Conservation (phyloP, 2,888 invertebrate species). For the Drosophila antonietae region DNA sequence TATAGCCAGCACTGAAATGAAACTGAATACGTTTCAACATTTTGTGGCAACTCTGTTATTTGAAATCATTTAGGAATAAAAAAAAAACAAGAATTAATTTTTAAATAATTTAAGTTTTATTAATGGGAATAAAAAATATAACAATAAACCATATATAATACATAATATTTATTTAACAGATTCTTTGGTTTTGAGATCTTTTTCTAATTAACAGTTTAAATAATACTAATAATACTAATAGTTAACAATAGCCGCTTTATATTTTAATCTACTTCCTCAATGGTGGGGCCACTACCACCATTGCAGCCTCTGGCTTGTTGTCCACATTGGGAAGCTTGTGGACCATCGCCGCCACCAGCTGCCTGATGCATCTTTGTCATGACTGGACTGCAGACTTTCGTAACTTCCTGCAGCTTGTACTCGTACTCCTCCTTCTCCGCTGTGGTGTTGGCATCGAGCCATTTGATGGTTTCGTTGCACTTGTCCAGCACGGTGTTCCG, state of each 20-base stretch:
- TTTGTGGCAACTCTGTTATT: too few species aligned
- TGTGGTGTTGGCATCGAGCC: slow-evolving; percentile 91
- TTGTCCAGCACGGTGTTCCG: slow-evolving; percentile 82
- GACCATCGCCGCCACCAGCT: slow-evolving; percentile 44
- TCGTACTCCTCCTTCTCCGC: slow-evolving; percentile 92
- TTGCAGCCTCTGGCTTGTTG: neutral
- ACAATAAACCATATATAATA: too few species aligned
- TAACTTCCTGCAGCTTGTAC: slow-evolving; percentile 85
- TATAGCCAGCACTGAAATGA: too few species aligned
- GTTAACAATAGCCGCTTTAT: too few species aligned
- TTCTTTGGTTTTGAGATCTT: slow-evolving; percentile 3
- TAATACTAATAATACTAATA: slow-evolving; percentile 5
- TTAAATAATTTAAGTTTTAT: neutral
- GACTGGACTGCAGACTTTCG: slow-evolving; percentile 57
- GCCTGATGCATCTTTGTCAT: slow-evolving; percentile 75
- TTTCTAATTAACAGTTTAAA: neutral
- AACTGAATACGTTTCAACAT: too few species aligned
- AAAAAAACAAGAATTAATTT: too few species aligned
- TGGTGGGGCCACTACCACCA: neutral
- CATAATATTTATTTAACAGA: neutral
- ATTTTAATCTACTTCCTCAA: slow-evolving; percentile 6
- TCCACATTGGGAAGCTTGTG: slow-evolving; percentile 1
- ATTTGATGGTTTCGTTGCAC: slow-evolving; percentile 88
- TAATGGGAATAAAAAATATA: neutral
- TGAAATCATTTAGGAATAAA: too few species aligned